Percentiles rank a stretch among this genome's conserved stretches.
Conservation (phyloP, 2,797 vertebrate genomes). For the Hipposideros larvatus region DNA sequence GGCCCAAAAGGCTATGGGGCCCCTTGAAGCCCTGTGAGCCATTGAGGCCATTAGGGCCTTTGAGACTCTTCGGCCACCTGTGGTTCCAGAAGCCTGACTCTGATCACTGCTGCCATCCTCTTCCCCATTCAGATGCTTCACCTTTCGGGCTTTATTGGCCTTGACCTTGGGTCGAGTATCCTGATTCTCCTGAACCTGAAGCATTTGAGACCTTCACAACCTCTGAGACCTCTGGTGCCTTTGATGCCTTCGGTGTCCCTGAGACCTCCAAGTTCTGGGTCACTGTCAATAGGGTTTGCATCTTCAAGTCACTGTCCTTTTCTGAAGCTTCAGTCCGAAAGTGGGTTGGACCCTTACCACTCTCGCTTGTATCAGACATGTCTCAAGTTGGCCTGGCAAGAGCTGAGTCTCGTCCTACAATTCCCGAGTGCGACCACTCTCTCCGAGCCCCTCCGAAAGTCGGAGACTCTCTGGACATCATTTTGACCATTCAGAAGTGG, state of each 20-base stretch:
- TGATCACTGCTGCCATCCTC: constrained; percentile 80
- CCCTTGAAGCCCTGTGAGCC: constrained; percentile 81
- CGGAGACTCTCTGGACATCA: neutral
- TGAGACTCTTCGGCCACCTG: constrained; percentile 79
- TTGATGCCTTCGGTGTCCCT: constrained; percentile 70
- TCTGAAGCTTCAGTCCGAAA: constrained; percentile 75
- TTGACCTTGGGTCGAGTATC: constrained; percentile 81
- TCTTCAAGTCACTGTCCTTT: constrained; percentile 53
- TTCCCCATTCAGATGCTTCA: constrained; percentile 77
- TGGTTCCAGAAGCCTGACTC: constrained; percentile 77
- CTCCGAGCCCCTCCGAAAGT: constrained; percentile 76
- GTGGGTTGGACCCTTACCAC: constrained; percentile 54
- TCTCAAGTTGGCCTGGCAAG: constrained; percentile 75
- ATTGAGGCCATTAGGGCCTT: constrained; percentile 83
- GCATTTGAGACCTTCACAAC: constrained; percentile 43
- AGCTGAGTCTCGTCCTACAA: constrained; percentile 62
- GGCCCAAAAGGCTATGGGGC: constrained; percentile 83
- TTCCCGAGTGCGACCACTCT: constrained; percentile 23
- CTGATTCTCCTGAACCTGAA: constrained; percentile 71
- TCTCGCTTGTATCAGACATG: constrained; percentile 80
- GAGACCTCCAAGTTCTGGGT: constrained; percentile 77
- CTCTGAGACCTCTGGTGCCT: constrained; percentile 65
- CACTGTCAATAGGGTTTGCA: constrained; percentile 68
- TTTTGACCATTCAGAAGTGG: neutral
- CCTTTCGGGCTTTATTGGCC: constrained; percentile 80